A percentile compares a stretch with the other conserved stretches of the same genome.
Conservation (phyloP, 1,140 invertebrate species). For the Drosophila melanica region DNA sequence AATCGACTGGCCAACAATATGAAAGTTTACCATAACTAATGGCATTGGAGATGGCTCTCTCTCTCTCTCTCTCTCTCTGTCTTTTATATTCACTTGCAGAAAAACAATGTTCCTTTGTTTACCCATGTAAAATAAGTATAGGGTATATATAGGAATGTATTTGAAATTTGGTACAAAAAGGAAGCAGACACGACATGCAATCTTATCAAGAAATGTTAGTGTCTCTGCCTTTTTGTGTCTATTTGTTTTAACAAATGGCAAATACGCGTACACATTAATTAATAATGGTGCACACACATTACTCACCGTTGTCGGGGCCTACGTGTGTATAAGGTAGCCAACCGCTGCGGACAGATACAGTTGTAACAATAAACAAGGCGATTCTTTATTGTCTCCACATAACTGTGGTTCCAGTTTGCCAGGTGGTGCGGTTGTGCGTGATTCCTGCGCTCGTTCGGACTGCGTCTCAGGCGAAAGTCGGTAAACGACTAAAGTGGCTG, state of each 20-base stretch:
- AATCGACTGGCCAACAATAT: too few relatives aligned
- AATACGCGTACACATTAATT: slow-evolving; percentile 39
- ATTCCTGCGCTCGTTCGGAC: slow-evolving; percentile 35
- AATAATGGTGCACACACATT: slow-evolving; percentile 31
- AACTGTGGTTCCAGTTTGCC: slow-evolving; percentile 3
- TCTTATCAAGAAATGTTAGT: slow-evolving; percentile 26
- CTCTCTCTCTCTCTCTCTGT: too few relatives aligned
- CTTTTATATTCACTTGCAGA: too few relatives aligned
- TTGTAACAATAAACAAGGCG: slow-evolving; percentile 39
- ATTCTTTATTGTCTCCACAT: slow-evolving; percentile 60
- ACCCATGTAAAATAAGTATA: too few relatives aligned
- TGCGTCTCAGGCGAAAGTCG: slow-evolving; percentile 63
- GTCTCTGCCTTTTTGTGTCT: slow-evolving; percentile 2
- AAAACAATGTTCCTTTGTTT: too few relatives aligned
- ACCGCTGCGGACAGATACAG: neutral
- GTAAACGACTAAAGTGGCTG: slow-evolving; percentile 50
- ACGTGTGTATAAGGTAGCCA: slow-evolving; percentile 3
- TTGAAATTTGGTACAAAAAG: slow-evolving; percentile 19
- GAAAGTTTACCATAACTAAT: too few relatives aligned
- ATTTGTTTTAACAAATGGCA: slow-evolving; percentile 32
- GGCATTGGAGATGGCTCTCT: too few relatives aligned
- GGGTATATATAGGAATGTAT: neutral
- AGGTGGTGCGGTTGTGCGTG: slow-evolving; percentile 13
- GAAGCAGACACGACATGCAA: slow-evolving; percentile 23
- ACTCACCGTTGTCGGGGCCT: slow-evolving; percentile 25